Evolutionary conservation across 2,113 vertebrate genomes (phyloP).

Genomic region (Campylomormyrus tamandua): DNA sequence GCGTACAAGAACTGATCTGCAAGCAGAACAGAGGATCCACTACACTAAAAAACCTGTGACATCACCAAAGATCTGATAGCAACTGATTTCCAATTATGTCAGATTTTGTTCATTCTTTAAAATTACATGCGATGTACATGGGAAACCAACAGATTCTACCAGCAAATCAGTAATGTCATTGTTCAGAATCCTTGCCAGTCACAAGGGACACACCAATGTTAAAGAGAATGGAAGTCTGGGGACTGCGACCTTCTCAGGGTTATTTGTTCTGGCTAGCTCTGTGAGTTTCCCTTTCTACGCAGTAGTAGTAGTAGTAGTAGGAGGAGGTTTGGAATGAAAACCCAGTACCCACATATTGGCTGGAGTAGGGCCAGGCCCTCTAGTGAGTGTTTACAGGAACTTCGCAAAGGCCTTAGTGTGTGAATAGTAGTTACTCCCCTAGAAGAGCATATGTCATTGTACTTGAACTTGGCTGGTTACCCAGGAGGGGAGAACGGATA

Average conservation of each 20-base stretch:
- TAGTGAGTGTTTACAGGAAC: neutral
- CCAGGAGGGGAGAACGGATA: neutral
- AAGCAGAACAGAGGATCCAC: slow-evolving; percentile 23
- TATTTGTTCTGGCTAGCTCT: neutral
- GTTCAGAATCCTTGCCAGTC: neutral
- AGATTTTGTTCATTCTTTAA: neutral
- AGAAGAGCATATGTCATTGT: neutral
- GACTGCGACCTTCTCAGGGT: neutral
- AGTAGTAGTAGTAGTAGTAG: neutral
- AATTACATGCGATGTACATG: neutral
- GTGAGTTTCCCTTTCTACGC: neutral
- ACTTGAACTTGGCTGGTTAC: neutral
- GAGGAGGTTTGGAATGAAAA: neutral
- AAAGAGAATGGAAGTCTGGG: neutral
- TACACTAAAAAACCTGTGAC: neutral
- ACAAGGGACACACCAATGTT: neutral
- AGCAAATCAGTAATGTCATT: neutral
- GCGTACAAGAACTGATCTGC: slow-evolving; percentile 86
- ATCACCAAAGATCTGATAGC: neutral
- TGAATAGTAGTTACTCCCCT: neutral
- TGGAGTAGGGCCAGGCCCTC: neutral
- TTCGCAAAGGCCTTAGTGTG: neutral
- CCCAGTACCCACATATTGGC: neutral
- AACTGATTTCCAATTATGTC: neutral
- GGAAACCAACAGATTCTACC: neutral